Evolutionary conservation across 2,888 invertebrate species (phyloP), one percentile per base, ranked within the genome.

Genomic region (Ptychoptera albimana): DNA sequence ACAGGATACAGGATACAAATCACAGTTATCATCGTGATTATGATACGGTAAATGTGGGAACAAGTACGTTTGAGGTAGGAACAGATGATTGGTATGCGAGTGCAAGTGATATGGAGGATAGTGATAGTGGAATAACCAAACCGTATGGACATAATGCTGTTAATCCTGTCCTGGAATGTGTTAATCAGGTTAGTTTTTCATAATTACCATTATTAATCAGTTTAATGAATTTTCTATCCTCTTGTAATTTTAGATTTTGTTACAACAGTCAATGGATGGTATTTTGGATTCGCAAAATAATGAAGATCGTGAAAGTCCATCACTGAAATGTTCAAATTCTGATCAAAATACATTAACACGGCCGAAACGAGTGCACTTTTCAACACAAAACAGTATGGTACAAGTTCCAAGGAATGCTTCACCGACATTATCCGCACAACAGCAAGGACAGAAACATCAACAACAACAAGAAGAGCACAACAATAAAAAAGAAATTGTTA

Each of bases 81-180:
- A 60, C 60, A 2, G 82, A 82, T 53, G 82, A 82, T 60, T 84
- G 84, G 84, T 85, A 85, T 61, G 79, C 79, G 11, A 80, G 79
- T 56, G 78, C 78, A 13, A 83, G 83, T 56, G 84, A 83, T 57
- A 79, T 78, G 38, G 84, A 85, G 57, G 82, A 82, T 51, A 53
- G 52, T 36, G 54, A 51, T 46, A 53, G 50, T 36, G 48, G 56
- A 0, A 36, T 51, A 8, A 50, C 55, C 5, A 64, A 63, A 39
- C 51, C 61, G 1, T 65, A 64, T 46, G 58, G 58, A 1, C 59
- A 77, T 49, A 75, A 77, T 45, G 73, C 76, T 15, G 83, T 85
- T 52, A 87, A 86, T 64, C 86, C 86, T 1, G 86, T 87, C 8
- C 63, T 87, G 42, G 86, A 87, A 61, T 86, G 86, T 57, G 85